Conservation (phyloP, 2,888 invertebrate species). For the Melanotus villosus region DNA sequence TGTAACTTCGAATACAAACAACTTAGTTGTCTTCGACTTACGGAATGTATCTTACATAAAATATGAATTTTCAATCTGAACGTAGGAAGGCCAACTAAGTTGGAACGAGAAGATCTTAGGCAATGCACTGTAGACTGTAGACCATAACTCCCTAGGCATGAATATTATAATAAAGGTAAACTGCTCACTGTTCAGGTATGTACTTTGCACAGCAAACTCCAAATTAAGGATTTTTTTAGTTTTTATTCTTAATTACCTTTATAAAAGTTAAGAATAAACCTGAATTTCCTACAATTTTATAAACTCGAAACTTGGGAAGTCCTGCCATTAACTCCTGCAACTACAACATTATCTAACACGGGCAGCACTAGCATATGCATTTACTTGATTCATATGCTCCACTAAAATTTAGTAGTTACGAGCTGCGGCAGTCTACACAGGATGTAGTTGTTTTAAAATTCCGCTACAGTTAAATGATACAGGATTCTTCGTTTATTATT, state of each 20-base stretch:
- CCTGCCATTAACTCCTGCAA: background rate
- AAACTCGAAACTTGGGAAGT: background rate
- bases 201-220: slow-evolving; percentile 11
- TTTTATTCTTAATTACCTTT: background rate
- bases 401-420: background rate
- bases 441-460: slow-evolving; percentile 1
- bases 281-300: background rate
- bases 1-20: background rate
- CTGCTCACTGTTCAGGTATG: slow-evolving; percentile 18
- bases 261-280: too few relatives aligned
- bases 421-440: background rate
- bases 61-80: slow-evolving; percentile 33
- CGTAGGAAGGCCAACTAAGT: slow-evolving; percentile 11
- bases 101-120: slow-evolving; percentile 27
- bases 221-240: background rate
- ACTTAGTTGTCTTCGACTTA: slow-evolving; percentile 5
- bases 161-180: slow-evolving; percentile 25
- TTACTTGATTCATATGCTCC: background rate
- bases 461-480: background rate
- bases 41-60: slow-evolving; percentile 13
- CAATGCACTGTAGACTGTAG: slow-evolving; percentile 26
- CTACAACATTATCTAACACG: background rate
- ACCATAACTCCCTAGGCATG: slow-evolving; percentile 27
- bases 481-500: slow-evolving; percentile 1
- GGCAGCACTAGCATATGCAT: slow-evolving; percentile 3